Evolutionary conservation across 64 coral and sea anemone genomes (phyloP), one percentile per base, ranked within the genome.

Genomic region (Montipora cactus): DNA sequence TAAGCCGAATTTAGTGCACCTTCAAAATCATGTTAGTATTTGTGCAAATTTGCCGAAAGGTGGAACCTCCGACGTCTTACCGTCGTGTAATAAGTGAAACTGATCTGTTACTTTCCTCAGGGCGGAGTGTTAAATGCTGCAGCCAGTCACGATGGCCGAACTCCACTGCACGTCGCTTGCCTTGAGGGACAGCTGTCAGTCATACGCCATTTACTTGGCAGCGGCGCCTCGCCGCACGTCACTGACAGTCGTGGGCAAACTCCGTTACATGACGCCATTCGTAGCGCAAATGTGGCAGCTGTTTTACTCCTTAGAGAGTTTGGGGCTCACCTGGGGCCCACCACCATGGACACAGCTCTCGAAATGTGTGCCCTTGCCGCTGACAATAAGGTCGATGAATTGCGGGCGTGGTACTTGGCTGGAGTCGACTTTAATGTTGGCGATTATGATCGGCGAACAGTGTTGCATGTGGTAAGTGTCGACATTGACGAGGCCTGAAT

Each of bases 391-490:
- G 95, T 97, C 19, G 88, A 93, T 78, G 76, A 61, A 44, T 45
- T 97, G 23, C 94, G 83, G 83, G 89, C 93, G 7, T 98, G 96
- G 96, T 28, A 89, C 13, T 74, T 97, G 57, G 96, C 96, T 66
- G 96, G 96, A 11, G 93, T 87, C 1, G 93, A 98, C 61, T 74
- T 98, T 15, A 95, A 88, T 57, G 84, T 75, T 21, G 96, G 96
- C 22, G 96, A 97, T 75, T 97, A 97, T 20, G 84, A 97, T 80
- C 91, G 90, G 53, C 87, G 96, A 79, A 97, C 96, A 11, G 93
- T 89, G 11, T 52, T 98, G 7, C 96, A 98, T 46, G 96, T 98
- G 93, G 96, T 98, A 49, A 88, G 94, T 89, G 20, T 5, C 61
- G 2, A 16, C 61, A 18, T 64, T 14, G 37, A 37, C 37, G 0